These are phyloP conservation scores for Limnephilus auricula DNA, from an alignment of 2,888 invertebrate species.

Conservation along the genomic window DNA sequence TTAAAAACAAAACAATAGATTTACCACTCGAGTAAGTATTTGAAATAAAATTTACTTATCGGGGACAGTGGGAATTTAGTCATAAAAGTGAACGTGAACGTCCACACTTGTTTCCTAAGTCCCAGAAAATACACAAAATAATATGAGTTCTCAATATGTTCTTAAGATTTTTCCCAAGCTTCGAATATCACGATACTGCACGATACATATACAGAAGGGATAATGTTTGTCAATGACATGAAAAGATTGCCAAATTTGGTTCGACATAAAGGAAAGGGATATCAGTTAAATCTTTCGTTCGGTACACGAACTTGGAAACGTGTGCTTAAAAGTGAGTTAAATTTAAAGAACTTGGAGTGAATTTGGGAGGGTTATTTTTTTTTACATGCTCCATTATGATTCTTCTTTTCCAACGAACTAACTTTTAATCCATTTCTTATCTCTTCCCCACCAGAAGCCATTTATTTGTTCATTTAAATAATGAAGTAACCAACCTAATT, in stretches of 20 bases:
- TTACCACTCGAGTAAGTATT: background rate
- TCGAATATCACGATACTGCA: background rate
- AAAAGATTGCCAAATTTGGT: background rate
- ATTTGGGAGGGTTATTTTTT: background rate
- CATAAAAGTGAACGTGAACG: background rate
- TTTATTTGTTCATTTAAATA: background rate
- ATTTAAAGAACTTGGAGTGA: background rate
- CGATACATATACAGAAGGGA: background rate
- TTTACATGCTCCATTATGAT: too few relatives aligned
- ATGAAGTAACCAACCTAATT: background rate
- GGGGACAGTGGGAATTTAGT: background rate
- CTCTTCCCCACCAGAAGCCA: background rate
- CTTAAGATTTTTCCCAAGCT: background rate
- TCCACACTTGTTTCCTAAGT: background rate
- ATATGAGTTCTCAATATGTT: background rate
- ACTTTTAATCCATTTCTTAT: background rate
- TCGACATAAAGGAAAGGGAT: background rate
- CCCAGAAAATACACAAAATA: background rate
- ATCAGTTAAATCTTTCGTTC: background rate
- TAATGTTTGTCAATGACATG: background rate
- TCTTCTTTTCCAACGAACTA: background rate
- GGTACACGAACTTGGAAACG: background rate
- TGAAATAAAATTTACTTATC: background rate
- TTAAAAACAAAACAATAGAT: background rate
- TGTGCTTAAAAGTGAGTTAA: background rate